These are phyloP conservation scores for Clusia tigrina DNA, from an alignment of 2,888 invertebrate genomes.

Conservation along the genomic window DNA sequence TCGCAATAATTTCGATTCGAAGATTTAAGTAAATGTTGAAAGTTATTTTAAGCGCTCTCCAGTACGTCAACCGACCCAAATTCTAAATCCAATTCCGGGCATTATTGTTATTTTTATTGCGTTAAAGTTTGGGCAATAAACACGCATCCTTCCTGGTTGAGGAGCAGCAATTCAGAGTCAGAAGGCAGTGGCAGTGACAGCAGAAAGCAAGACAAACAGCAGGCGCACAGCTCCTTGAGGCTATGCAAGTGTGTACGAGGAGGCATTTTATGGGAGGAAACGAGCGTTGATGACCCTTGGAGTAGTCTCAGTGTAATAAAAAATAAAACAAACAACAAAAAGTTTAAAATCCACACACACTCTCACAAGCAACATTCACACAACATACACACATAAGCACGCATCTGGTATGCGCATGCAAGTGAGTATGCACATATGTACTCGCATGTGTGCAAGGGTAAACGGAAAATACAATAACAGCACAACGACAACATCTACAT, in stretches of 20 bases:
- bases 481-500: slow-evolving; percentile 1
- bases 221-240: not conserved
- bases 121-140: slow-evolving; percentile 30
- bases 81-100: slow-evolving; percentile 10
- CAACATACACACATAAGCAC: not conserved
- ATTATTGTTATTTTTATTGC: slow-evolving; percentile 22
- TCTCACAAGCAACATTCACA: too few relatives aligned
- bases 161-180: slow-evolving; percentile 33
- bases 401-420: not conserved
- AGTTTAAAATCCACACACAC: slow-evolving; percentile 5
- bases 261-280: slow-evolving; percentile 33
- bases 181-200: slow-evolving; percentile 6
- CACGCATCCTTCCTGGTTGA: slow-evolving; percentile 27
- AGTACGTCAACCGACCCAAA: too few relatives aligned
- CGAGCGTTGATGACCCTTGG: slow-evolving; percentile 32
- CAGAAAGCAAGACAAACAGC: slow-evolving; percentile 13
- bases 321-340: slow-evolving; percentile 9
- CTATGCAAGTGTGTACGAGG: slow-evolving; percentile 39
- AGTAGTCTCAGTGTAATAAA: slow-evolving; percentile 17
- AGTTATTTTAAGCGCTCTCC: too few relatives aligned
- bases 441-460: not conserved
- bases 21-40: too few relatives aligned
- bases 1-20: too few relatives aligned
- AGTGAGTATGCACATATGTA: not conserved
- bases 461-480: not conserved